Conservation (phyloP, 2,797 vertebrate genomes). For the Pyrocephalus nanus region DNA sequence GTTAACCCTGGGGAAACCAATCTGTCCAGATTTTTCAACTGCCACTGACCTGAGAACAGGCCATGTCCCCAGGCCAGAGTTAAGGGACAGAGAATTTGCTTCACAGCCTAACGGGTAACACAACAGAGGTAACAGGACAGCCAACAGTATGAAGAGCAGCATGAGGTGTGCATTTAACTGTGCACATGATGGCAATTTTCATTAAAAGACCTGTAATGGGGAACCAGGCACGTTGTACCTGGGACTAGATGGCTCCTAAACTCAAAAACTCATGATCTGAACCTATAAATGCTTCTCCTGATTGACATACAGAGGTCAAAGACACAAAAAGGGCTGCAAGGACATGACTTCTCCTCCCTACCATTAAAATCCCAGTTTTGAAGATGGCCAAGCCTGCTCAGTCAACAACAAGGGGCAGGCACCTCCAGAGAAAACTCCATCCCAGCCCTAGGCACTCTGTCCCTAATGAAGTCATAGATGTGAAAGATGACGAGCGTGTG, state of each 20-base stretch:
- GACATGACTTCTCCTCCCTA: background rate
- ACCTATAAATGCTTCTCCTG: background rate
- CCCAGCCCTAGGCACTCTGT: background rate
- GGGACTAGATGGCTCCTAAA: background rate
- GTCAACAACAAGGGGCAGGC: background rate
- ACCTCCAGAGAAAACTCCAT: background rate
- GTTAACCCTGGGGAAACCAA: constrained; percentile 19
- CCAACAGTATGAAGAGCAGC: background rate
- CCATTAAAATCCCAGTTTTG: background rate
- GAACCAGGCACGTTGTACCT: background rate
- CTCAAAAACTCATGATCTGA: background rate
- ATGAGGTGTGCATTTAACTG: background rate
- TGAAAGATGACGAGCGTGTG: background rate
- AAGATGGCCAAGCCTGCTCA: background rate
- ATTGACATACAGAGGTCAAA: background rate
- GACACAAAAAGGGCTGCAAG: background rate
- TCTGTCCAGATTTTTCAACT: constrained; percentile 32
- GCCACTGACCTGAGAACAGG: background rate
- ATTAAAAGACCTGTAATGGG: background rate
- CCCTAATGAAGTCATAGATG: background rate
- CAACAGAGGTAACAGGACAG: background rate
- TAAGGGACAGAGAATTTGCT: background rate
- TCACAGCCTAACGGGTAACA: constrained; percentile 4
- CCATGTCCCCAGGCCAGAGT: constrained; percentile 32
- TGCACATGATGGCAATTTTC: background rate